A percentile compares a stretch with the other conserved stretches of the same genome.
phyloP scores from a whole-genome alignment of 2,888 invertebrate species.

The Blera fallax region DNA sequence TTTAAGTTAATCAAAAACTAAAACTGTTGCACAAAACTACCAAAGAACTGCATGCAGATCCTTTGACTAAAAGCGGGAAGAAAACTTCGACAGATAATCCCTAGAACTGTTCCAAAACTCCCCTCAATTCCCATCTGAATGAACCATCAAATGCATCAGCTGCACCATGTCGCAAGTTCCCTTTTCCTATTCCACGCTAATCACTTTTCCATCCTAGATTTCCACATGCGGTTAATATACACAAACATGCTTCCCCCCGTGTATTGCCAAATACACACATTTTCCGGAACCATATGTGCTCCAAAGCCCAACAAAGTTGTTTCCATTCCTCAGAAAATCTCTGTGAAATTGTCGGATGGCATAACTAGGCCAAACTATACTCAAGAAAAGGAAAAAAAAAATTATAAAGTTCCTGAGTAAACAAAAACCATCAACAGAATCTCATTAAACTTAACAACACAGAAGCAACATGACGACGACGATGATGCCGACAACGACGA shows the following conservation, averaged over 20 bases:
- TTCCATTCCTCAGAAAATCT: neutral
- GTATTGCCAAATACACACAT: slow-evolving; percentile 38
- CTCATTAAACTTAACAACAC: slow-evolving; percentile 63
- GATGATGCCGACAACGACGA: neutral
- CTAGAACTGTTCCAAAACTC: too few relatives aligned
- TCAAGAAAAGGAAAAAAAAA: slow-evolving; percentile 27
- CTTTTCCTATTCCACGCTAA: slow-evolving; percentile 2
- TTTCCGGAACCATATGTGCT: slow-evolving; percentile 48
- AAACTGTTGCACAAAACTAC: too few relatives aligned
- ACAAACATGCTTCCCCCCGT: neutral
- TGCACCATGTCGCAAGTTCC: slow-evolving; percentile 18
- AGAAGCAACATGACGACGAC: neutral
- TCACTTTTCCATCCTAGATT: slow-evolving; percentile 35
- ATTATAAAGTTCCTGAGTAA: slow-evolving; percentile 18
- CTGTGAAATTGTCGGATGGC: slow-evolving; percentile 20
- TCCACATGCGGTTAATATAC: neutral
- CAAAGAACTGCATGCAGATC: too few relatives aligned
- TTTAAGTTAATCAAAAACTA: too few relatives aligned
- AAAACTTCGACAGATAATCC: too few relatives aligned
- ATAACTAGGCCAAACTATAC: slow-evolving; percentile 65
- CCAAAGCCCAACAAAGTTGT: slow-evolving; percentile 7
- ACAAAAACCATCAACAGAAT: slow-evolving; percentile 63
- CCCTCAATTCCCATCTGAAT: neutral
- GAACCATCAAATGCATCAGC: slow-evolving; percentile 1
- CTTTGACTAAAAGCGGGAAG: too few relatives aligned